phyloP scores from a whole-genome alignment of 2,888 invertebrate genomes.

The Macrosiphum euphorbiae region DNA sequence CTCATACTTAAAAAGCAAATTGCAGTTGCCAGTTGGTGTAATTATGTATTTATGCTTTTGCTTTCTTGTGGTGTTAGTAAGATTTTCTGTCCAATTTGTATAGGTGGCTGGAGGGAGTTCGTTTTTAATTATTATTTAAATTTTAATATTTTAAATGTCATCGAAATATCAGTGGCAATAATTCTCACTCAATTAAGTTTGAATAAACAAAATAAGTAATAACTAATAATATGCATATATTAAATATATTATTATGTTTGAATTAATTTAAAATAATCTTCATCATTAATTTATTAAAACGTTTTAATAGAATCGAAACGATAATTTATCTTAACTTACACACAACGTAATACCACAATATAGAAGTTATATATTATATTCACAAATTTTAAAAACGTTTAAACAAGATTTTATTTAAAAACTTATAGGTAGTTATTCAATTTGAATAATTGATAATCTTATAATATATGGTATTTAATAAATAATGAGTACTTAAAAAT shows the following conservation, averaged over 20 bases:
- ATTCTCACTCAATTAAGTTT: background rate
- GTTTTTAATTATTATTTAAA: slow-evolving; percentile 13
- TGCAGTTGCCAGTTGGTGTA: slow-evolving; percentile 45
- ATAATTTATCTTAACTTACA: slow-evolving; percentile 2
- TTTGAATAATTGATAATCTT: background rate
- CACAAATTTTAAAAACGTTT: background rate
- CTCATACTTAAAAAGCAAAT: slow-evolving; percentile 64
- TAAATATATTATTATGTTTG: background rate
- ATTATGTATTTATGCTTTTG: slow-evolving; percentile 56
- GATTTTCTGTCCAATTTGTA: slow-evolving; percentile 50
- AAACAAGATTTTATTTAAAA: background rate
- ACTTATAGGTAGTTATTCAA: background rate
- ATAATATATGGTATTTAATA: background rate
- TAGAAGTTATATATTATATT: background rate
- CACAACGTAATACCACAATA: background rate
- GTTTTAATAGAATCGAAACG: background rate
- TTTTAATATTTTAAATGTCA: background rate
- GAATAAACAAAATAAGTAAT: background rate
- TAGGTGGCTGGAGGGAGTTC: background rate
- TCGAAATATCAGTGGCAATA: background rate
- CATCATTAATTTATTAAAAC: background rate
- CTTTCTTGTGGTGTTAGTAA: slow-evolving; percentile 38
- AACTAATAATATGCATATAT: background rate
- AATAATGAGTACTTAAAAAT: background rate
- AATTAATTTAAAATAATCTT: slow-evolving; percentile 1